Conservation (phyloP, 1,140 invertebrate species). For the Zaprionus africanus region DNA sequence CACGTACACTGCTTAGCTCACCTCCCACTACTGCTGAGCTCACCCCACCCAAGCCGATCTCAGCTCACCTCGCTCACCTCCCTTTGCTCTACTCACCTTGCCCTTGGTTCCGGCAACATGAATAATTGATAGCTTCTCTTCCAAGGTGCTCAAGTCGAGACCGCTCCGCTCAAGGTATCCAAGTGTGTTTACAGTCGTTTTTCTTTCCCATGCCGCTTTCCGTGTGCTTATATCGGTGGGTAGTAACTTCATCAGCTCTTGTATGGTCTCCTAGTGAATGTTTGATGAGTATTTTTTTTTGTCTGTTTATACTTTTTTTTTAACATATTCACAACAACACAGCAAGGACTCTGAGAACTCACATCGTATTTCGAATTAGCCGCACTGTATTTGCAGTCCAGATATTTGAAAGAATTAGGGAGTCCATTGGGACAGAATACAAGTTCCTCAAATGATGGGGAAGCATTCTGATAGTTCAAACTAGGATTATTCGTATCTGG, state of each 20-base stretch:
- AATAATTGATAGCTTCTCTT: constrained; percentile 90
- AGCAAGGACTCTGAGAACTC: not conserved
- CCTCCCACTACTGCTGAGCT: not conserved
- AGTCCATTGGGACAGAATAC: constrained; percentile 43
- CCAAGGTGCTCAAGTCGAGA: constrained; percentile 87
- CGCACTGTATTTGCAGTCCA: constrained; percentile 1
- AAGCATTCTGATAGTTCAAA: not conserved
- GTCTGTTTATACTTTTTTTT: not conserved
- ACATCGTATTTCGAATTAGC: constrained; percentile 31
- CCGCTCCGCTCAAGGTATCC: constrained; percentile 88
- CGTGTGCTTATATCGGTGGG: constrained; percentile 88
- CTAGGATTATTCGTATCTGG: not conserved
- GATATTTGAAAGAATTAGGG: not conserved
- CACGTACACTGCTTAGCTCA: no score
- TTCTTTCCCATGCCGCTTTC: constrained; percentile 84
- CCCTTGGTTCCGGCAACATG: constrained; percentile 99
- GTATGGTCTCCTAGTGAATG: constrained; percentile 87
- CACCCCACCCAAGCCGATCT: not conserved
- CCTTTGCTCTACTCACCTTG: constrained; percentile 85
- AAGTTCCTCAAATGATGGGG: constrained; percentile 36
- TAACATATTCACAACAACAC: not conserved
- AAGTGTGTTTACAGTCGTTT: constrained; percentile 84
- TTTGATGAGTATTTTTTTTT: not conserved
- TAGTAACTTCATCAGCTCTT: constrained; percentile 88
- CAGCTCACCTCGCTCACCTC: not conserved